These are phyloP conservation scores for Serilophus lunatus DNA, from an alignment of 2,113 vertebrate species.

Conservation along the genomic window DNA sequence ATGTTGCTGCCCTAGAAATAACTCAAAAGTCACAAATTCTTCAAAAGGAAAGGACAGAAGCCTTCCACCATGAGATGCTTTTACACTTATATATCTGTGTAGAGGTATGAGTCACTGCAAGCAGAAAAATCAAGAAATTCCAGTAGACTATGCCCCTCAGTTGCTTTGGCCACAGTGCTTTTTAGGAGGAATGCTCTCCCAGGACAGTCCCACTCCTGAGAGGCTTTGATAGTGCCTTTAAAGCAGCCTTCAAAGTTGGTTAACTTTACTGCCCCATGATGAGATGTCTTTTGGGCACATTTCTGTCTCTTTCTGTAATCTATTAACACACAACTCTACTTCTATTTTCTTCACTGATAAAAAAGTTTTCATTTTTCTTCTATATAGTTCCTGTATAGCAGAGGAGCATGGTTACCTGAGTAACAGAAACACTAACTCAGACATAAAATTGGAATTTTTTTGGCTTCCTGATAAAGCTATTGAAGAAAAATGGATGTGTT, in stretches of 20 bases:
- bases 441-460: background rate
- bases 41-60: background rate
- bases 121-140: background rate
- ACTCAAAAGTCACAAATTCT: background rate
- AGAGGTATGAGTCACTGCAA: background rate
- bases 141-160: background rate
- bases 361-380: background rate
- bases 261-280: background rate
- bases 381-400: background rate
- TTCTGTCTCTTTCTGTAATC: background rate
- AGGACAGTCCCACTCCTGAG: background rate
- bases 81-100: background rate
- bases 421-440: background rate
- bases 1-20: background rate
- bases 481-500: background rate
- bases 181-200: background rate
- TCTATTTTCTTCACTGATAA: background rate
- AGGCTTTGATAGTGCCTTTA: background rate
- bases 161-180: background rate
- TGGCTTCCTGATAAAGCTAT: background rate
- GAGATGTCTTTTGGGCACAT: background rate
- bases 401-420: background rate
- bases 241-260: background rate
- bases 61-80: background rate
- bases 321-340: rapidly evolving